Evolutionary conservation across 2,888 invertebrate species (phyloP).

Genomic region (Phalera bucephala): DNA sequence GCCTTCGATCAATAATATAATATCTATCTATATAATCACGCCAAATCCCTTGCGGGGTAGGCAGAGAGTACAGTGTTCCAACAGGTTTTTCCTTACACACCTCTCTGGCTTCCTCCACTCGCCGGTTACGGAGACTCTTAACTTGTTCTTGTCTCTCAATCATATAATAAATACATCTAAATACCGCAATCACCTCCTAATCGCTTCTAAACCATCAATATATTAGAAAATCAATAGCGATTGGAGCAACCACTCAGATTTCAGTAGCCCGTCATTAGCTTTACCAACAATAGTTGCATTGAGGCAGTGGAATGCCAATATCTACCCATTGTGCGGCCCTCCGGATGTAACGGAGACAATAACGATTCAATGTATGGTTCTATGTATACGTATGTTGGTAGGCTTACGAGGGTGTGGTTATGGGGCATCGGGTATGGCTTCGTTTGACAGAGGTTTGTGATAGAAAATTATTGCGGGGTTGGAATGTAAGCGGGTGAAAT

Average conservation of each 20-base stretch:
- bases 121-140: too few relatives aligned
- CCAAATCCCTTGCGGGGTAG: too few relatives aligned
- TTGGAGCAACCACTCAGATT: slow-evolving; percentile 46
- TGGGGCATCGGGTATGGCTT: background rate
- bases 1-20: too few relatives aligned
- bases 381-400: background rate
- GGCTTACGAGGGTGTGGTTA: background rate
- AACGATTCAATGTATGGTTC: slow-evolving; percentile 13
- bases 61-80: too few relatives aligned
- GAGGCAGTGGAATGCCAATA: slow-evolving; percentile 71
- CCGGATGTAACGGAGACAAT: slow-evolving; percentile 32
- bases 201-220: slow-evolving; percentile 18
- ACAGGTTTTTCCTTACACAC: too few relatives aligned
- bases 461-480: background rate
- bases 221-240: slow-evolving; percentile 46
- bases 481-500: background rate
- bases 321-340: slow-evolving; percentile 59
- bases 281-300: slow-evolving; percentile 57
- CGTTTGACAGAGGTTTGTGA: background rate
- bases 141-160: too few relatives aligned
- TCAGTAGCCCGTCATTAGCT: slow-evolving; percentile 70
- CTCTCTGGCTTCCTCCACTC: too few relatives aligned
- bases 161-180: too few relatives aligned
- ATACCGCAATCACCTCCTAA: too few relatives aligned
- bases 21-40: too few relatives aligned